phyloP scores from a whole-genome alignment of 2,888 invertebrate genomes.

The Sceliomorpha sp. region DNA sequence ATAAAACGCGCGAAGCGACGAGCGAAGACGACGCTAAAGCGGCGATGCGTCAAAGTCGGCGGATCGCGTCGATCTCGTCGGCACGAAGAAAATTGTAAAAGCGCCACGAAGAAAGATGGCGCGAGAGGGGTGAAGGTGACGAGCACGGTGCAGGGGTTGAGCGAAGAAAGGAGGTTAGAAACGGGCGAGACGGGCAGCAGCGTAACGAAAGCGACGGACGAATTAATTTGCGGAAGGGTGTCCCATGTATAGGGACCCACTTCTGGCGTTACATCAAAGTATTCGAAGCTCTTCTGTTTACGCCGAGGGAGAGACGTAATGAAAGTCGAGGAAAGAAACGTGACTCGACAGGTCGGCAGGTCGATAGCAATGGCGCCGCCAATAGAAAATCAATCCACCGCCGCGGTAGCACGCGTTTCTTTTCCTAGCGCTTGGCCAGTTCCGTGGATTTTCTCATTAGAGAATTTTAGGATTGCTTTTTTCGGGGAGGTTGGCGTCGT shows the following conservation, averaged over 20 bases:
- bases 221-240: not conserved
- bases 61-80: slow-evolving; percentile 22
- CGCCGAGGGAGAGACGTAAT: slow-evolving; percentile 14
- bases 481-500: no score
- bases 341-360: slow-evolving; percentile 62
- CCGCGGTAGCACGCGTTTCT: slow-evolving; percentile 6
- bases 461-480: no score
- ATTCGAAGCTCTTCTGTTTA: slow-evolving; percentile 22
- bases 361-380: slow-evolving; percentile 78
- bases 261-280: slow-evolving; percentile 13
- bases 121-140: slow-evolving; percentile 5
- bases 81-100: slow-evolving; percentile 15
- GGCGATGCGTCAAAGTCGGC: slow-evolving; percentile 18
- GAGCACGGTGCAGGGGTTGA: slow-evolving; percentile 7
- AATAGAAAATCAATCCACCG: slow-evolving; percentile 74
- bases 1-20: not conserved
- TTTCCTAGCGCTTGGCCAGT: not conserved
- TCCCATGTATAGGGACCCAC: not conserved
- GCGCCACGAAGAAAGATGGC: slow-evolving; percentile 15
- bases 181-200: not conserved
- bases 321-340: slow-evolving; percentile 37
- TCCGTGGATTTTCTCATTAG: no score
- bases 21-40: not conserved
- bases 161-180: no score
- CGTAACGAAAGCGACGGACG: not conserved